These are phyloP conservation scores for Etia nguti DNA, from an alignment of 2,113 vertebrate genomes.

Conservation along the genomic window DNA sequence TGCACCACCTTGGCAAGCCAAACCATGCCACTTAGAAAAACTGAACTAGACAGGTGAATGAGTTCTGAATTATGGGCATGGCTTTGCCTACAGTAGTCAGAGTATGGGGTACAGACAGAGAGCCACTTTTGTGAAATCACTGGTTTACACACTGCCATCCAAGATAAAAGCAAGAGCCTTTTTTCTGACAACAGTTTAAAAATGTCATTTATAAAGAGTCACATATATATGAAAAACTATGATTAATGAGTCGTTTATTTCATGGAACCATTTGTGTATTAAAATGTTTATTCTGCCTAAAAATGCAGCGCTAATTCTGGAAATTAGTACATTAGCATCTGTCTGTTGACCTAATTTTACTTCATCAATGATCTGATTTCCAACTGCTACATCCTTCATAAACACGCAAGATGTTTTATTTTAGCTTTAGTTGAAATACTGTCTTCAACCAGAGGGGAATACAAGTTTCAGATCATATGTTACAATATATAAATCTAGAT, in stretches of 20 bases:
- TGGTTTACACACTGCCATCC: neutral
- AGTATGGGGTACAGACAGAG: neutral
- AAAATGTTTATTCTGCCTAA: neutral
- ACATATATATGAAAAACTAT: neutral
- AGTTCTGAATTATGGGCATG: neutral
- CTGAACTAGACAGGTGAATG: neutral
- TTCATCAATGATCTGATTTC: neutral
- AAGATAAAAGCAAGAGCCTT: neutral
- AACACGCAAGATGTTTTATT: neutral
- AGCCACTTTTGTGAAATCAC: neutral
- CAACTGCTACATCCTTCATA: neutral
- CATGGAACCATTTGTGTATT: neutral
- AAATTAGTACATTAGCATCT: neutral
- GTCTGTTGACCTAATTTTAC: neutral
- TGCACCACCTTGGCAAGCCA: conserved; percentile 24
- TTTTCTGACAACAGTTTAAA: neutral
- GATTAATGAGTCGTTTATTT: neutral
- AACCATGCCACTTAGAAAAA: conserved; percentile 2
- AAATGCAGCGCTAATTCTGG: neutral
- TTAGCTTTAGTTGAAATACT: neutral
- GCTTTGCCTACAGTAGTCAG: neutral
- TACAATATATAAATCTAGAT: neutral
- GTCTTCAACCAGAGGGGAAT: neutral
- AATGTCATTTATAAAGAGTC: neutral
- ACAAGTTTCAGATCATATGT: neutral